These are phyloP conservation scores for Diabrotica virgifera DNA, from an alignment of 1,140 invertebrate genomes.

Conservation along the genomic window DNA sequence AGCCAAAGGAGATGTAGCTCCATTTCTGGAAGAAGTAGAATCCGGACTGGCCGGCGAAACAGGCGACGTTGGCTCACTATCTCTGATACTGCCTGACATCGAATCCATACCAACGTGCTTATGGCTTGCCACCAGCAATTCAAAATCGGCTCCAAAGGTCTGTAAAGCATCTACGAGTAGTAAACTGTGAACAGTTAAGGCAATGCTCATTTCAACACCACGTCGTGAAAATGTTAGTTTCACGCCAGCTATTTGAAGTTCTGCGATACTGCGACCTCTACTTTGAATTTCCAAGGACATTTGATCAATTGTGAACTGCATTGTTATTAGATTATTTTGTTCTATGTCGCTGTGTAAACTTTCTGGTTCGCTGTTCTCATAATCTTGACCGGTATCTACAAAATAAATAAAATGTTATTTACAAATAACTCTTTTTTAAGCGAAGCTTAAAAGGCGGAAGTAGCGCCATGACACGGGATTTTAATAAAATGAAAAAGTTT, in stretches of 20 bases:
- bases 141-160: conserved; percentile 92
- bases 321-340: conserved; percentile 63
- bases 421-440: too few relatives aligned
- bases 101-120: conserved; percentile 93
- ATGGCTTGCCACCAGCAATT: conserved; percentile 89
- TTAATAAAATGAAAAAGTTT: too few relatives aligned
- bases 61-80: conserved; percentile 87
- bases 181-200: conserved; percentile 86
- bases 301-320: conserved; percentile 86
- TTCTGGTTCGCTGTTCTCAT: background rate
- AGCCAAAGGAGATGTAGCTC: conserved; percentile 56
- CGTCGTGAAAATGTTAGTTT: conserved; percentile 70
- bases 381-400: background rate
- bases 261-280: conserved; percentile 79
- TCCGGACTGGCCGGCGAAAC: conserved; percentile 71
- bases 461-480: too few relatives aligned
- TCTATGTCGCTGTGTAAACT: background rate
- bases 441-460: too few relatives aligned
- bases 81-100: conserved; percentile 84
- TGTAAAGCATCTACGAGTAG: conserved; percentile 92
- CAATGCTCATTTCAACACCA: conserved; percentile 68
- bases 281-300: conserved; percentile 84
- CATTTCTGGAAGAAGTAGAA: conserved; percentile 43
- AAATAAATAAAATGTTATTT: background rate
- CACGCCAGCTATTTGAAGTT: conserved; percentile 87